These are phyloP conservation scores for Hippocampus guttulatus DNA, from an alignment of 2,113 vertebrate genomes.

Conservation along the genomic window DNA sequence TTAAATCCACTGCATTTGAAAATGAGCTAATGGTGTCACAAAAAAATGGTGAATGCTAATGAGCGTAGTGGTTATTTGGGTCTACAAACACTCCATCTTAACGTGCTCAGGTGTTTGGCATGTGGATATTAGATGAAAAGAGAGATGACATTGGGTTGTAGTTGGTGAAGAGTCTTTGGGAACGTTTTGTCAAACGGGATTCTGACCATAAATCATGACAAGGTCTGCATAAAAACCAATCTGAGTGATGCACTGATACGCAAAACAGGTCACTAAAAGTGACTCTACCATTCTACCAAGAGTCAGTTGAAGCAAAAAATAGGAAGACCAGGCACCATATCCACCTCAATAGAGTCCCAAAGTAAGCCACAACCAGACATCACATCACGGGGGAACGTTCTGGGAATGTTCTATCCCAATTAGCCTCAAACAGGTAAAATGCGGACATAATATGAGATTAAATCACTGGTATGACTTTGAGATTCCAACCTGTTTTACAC, in stretches of 20 bases:
- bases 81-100: conserved; percentile 17
- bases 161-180: conserved; percentile 11
- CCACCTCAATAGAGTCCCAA: conserved; percentile 6
- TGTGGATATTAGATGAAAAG: conserved; percentile 28
- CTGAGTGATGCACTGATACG: too few relatives aligned
- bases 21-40: neutral
- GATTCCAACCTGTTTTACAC: conserved; percentile 93
- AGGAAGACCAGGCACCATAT: neutral
- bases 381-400: neutral
- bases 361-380: neutral
- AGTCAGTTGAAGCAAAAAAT: conserved; percentile 7
- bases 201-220: neutral
- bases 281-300: conserved; percentile 6
- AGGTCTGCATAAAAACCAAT: neutral
- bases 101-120: conserved; percentile 1
- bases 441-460: neutral
- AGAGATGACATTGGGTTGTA: conserved; percentile 24
- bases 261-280: neutral
- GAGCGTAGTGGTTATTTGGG: conserved; percentile 13
- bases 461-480: neutral
- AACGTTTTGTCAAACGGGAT: conserved; percentile 13
- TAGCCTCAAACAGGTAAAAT: neutral
- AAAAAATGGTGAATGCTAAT: conserved; percentile 12
- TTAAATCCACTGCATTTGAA: neutral
- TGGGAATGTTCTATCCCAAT: neutral